phyloP scores from a whole-genome alignment of 2,113 vertebrate species.

The Cervus canadensis region DNA sequence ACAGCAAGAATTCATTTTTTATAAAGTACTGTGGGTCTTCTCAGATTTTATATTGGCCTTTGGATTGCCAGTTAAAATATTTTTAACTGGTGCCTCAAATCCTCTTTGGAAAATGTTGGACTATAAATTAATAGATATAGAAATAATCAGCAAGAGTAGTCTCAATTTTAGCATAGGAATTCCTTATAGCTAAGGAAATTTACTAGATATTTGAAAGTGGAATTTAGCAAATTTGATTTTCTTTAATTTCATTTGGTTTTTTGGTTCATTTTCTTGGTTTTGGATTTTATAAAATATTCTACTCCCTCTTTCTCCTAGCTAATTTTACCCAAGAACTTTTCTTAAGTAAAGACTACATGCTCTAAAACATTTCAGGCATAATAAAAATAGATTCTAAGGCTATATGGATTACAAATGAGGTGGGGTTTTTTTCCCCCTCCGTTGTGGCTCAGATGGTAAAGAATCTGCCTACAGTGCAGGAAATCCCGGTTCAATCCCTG shows the following conservation, averaged over 20 bases:
- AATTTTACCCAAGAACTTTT: not conserved
- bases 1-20: not conserved
- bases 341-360: not conserved
- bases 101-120: not conserved
- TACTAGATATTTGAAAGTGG: not conserved
- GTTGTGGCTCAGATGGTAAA: not conserved
- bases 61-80: not conserved
- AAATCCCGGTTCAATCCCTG: not conserved
- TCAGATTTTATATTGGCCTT: not conserved
- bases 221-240: constrained; percentile 10
- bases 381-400: not conserved
- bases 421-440: not conserved
- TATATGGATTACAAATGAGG: not conserved
- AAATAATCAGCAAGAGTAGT: not conserved
- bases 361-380: not conserved
- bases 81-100: not conserved
- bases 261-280: not conserved
- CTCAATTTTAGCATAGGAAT: not conserved
- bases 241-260: not conserved
- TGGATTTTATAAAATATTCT: not conserved
- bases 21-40: not conserved
- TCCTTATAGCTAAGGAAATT: not conserved
- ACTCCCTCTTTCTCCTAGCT: not conserved
- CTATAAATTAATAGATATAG: not conserved
- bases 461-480: not conserved